Conservation (phyloP, 2,113 vertebrate genomes). For the Megaceryle torquata region DNA sequence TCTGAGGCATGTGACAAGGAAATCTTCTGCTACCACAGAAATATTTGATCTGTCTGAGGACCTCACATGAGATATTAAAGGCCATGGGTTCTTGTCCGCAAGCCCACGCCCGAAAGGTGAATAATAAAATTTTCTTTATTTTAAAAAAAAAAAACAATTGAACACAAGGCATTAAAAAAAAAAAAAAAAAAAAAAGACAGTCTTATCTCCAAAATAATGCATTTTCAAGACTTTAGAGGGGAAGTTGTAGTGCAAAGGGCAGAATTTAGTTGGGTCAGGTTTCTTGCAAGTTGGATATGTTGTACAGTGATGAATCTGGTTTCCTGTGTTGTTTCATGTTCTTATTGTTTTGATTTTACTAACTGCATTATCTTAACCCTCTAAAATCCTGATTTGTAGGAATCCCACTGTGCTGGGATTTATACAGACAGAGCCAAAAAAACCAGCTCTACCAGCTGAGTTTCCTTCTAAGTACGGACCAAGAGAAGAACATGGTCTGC, state of each 20-base stretch:
- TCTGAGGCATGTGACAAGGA: background rate
- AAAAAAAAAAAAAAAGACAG: background rate
- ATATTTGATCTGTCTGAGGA: background rate
- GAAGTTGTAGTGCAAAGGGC: constrained; percentile 33
- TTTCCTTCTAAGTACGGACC: background rate
- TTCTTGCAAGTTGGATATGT: background rate
- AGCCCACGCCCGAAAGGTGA: background rate
- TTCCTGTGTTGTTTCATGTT: background rate
- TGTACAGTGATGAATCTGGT: background rate
- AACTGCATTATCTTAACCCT: background rate
- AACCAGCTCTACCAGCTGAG: background rate
- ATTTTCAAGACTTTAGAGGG: constrained; percentile 18
- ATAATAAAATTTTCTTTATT: background rate
- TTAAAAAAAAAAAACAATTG: background rate
- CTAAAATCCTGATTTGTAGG: constrained; percentile 9
- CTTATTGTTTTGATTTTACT: constrained; percentile 34
- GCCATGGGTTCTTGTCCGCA: background rate
- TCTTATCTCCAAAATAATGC: background rate
- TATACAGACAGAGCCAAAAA: background rate
- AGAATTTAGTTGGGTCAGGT: background rate
- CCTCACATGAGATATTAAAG: background rate
- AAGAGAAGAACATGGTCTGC: background rate
- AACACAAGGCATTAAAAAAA: background rate
- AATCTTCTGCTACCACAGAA: background rate
- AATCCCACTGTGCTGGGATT: background rate